A percentile compares a stretch with the other conserved stretches of the same genome.
phyloP scores from a whole-genome alignment of 2,888 invertebrate genomes.

The Caenorhabditis macrosperma region DNA sequence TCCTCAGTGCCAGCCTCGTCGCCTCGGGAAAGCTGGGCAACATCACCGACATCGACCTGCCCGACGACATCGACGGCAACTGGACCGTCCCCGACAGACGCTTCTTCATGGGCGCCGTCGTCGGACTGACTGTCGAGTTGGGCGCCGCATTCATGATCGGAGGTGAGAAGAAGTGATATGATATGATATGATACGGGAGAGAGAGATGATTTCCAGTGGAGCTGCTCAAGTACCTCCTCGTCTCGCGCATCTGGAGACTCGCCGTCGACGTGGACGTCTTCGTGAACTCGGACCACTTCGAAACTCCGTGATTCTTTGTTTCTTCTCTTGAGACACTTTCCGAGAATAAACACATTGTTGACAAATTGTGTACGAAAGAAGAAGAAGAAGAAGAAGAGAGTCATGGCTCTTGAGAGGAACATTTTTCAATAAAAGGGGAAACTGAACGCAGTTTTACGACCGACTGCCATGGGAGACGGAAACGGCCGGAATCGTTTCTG shows the following conservation, averaged over 20 bases:
- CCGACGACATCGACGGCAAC: not conserved
- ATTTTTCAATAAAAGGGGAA: too few species aligned
- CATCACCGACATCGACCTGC: not conserved
- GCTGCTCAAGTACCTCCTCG: constrained; percentile 30
- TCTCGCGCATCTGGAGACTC: constrained; percentile 8
- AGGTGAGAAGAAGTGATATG: too few species aligned
- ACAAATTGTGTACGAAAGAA: not conserved
- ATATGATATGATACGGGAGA: not conserved
- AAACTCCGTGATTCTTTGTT: constrained; percentile 10
- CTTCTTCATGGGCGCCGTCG: constrained; percentile 17
- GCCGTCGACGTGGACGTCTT: not conserved
- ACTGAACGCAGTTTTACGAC: too few species aligned
- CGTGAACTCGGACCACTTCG: not conserved
- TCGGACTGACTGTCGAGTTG: constrained; percentile 10
- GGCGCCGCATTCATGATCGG: constrained; percentile 23
- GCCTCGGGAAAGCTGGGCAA: not conserved
- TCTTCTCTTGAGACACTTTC: not conserved
- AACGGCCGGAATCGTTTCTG: too few species aligned
- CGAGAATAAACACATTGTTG: constrained; percentile 24
- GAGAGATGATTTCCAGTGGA: constrained; percentile 24
- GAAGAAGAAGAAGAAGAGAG: too few species aligned
- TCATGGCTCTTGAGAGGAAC: too few species aligned
- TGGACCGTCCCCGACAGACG: constrained; percentile 17
- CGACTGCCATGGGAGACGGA: too few species aligned
- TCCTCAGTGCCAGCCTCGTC: not conserved